These are phyloP conservation scores for Nowickia ferox DNA, from an alignment of 2,888 invertebrate genomes.

Conservation along the genomic window DNA sequence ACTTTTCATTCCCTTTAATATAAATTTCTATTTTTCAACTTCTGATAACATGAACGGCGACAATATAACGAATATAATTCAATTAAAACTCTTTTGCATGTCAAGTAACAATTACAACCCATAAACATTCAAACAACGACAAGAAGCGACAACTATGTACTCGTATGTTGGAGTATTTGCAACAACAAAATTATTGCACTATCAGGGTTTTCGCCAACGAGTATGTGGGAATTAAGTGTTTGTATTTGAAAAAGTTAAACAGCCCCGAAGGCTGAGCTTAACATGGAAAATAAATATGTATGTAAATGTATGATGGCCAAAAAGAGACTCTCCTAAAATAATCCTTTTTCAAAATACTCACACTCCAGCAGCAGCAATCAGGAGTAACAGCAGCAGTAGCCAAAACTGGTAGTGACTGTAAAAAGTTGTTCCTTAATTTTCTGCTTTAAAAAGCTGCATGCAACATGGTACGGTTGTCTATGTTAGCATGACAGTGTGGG, in stretches of 20 bases:
- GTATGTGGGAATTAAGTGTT: slow-evolving; percentile 67
- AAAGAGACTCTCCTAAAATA: slow-evolving; percentile 43
- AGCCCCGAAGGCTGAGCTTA: slow-evolving; percentile 65
- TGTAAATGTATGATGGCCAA: slow-evolving; percentile 61
- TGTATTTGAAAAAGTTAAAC: slow-evolving; percentile 69
- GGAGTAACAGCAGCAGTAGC: slow-evolving; percentile 2
- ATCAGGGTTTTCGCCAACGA: slow-evolving; percentile 37
- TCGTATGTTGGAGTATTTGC: slow-evolving; percentile 51
- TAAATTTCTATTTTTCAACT: slow-evolving; percentile 23
- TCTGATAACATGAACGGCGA: slow-evolving; percentile 63
- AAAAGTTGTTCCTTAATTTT: slow-evolving; percentile 61
- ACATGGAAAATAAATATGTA: slow-evolving; percentile 54
- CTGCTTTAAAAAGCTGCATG: slow-evolving; percentile 24
- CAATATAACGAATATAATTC: slow-evolving; percentile 81
- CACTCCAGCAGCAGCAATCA: neutral
- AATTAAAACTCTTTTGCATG: slow-evolving; percentile 83
- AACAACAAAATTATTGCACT: slow-evolving; percentile 57
- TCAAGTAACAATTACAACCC: slow-evolving; percentile 80
- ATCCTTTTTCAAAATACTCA: slow-evolving; percentile 65
- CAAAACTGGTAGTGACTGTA: slow-evolving; percentile 20
- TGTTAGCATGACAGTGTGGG: slow-evolving; percentile 55
- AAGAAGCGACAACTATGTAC: slow-evolving; percentile 44
- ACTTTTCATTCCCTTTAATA: neutral
- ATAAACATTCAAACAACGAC: slow-evolving; percentile 72
- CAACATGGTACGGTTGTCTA: slow-evolving; percentile 41